These are phyloP conservation scores for Drosophila histrio DNA, from an alignment of 2,888 invertebrate genomes.

Conservation along the genomic window DNA sequence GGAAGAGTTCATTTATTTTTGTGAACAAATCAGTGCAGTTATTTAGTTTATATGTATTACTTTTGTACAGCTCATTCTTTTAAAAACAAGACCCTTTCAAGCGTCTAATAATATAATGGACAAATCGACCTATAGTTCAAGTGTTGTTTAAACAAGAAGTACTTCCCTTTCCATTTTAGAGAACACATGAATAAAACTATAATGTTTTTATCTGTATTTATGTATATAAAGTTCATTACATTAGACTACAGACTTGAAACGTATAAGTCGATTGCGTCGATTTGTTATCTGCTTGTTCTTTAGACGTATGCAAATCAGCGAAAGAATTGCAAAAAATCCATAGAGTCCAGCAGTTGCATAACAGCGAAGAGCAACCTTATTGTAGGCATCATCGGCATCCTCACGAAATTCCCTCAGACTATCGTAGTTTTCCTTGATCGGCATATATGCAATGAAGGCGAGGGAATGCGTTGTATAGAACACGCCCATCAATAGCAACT, in stretches of 20 bases:
- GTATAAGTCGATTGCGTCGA: background rate
- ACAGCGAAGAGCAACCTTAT: slow-evolving; percentile 34
- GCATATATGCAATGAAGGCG: slow-evolving; percentile 17
- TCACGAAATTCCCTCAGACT: slow-evolving; percentile 19
- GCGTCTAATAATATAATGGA: too few species aligned
- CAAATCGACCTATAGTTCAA: too few species aligned
- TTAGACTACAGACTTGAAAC: background rate
- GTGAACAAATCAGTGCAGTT: background rate
- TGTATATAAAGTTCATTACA: background rate
- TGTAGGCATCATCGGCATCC: slow-evolving; percentile 24
- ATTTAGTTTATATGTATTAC: too few species aligned
- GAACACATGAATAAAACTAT: too few species aligned
- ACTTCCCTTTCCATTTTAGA: too few species aligned
- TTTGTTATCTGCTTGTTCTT: background rate
- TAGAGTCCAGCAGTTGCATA: slow-evolving; percentile 36
- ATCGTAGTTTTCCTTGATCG: background rate
- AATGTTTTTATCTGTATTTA: background rate
- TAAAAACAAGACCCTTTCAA: too few species aligned
- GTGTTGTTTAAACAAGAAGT: too few species aligned
- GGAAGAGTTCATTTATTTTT: background rate
- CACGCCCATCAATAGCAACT: slow-evolving; percentile 52
- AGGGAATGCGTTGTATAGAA: slow-evolving; percentile 29
- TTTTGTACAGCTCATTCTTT: too few species aligned
- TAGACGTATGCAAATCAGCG: background rate
- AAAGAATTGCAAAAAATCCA: slow-evolving; percentile 16